Evolutionary conservation across 2,113 vertebrate species (phyloP).

Genomic region (Tyto alba): DNA sequence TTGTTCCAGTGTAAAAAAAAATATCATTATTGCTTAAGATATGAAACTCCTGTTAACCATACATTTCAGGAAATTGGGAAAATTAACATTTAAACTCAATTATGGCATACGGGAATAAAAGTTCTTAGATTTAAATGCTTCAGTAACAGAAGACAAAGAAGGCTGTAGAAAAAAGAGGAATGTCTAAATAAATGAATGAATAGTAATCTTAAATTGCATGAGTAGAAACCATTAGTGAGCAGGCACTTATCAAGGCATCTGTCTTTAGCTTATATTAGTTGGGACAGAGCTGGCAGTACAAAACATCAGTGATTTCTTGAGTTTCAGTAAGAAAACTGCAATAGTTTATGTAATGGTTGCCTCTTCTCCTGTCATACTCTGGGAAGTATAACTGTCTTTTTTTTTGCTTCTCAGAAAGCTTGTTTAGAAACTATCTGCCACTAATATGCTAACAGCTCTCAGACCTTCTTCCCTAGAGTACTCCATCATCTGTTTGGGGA

Average conservation of each 20-base stretch:
- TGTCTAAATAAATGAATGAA: not conserved
- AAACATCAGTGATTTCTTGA: not conserved
- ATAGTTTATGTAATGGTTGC: not conserved
- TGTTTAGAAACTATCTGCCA: not conserved
- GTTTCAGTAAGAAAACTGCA: not conserved
- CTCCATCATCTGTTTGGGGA: not conserved
- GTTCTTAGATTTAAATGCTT: conserved; percentile 3
- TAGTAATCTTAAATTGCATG: not conserved
- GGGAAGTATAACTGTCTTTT: not conserved
- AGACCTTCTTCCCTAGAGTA: not conserved
- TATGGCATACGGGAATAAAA: not conserved
- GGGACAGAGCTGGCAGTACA: not conserved
- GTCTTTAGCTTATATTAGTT: not conserved
- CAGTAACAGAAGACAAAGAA: not conserved
- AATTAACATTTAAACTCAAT: conserved; percentile 45
- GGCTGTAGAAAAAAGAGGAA: not conserved
- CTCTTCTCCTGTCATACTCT: not conserved
- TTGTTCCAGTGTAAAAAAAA: not conserved
- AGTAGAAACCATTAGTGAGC: not conserved
- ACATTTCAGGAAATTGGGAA: not conserved
- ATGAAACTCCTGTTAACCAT: not conserved
- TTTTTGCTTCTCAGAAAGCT: not conserved
- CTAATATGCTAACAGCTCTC: not conserved
- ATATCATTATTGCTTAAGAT: not conserved
- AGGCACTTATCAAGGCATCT: not conserved